phyloP scores from a whole-genome alignment of 2,113 vertebrate genomes.

The Odontesthes bonariensis region DNA sequence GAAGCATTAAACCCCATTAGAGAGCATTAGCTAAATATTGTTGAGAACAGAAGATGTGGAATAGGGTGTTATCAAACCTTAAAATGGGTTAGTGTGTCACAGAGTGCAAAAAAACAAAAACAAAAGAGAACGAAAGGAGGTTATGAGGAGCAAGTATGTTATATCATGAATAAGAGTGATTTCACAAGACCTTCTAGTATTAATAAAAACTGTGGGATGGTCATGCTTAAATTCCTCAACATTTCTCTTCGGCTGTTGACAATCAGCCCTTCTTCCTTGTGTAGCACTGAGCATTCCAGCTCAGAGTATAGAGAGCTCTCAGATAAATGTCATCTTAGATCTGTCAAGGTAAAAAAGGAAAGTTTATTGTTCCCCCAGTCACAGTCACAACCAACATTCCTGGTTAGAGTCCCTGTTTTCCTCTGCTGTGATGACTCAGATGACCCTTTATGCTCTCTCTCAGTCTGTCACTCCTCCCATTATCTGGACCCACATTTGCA shows the following conservation, averaged over 20 bases:
- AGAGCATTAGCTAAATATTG: slow-evolving; percentile 36
- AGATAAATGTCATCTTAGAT: slow-evolving; percentile 50
- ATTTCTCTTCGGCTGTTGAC: slow-evolving; percentile 18
- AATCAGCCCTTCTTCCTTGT: slow-evolving; percentile 22
- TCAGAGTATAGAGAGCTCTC: background rate
- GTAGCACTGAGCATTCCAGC: background rate
- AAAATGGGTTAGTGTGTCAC: slow-evolving; percentile 27
- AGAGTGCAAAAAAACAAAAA: background rate
- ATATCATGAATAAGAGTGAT: background rate
- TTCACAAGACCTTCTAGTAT: slow-evolving; percentile 12
- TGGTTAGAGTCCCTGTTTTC: background rate
- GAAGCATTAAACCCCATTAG: slow-evolving; percentile 41
- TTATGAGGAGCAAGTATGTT: background rate
- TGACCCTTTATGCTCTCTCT: background rate
- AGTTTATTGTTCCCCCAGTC: slow-evolving; percentile 31
- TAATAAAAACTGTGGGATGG: background rate
- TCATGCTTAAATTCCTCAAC: slow-evolving; percentile 35
- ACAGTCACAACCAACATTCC: slow-evolving; percentile 14
- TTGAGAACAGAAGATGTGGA: background rate
- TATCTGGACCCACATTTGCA: background rate
- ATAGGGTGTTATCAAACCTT: slow-evolving; percentile 27
- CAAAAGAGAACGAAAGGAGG: slow-evolving; percentile 12
- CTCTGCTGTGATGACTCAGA: background rate
- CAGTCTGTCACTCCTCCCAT: background rate
- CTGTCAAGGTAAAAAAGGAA: slow-evolving; percentile 18